Evolutionary conservation across 2,113 vertebrate genomes (phyloP).

Genomic region (Silurus asotus): DNA sequence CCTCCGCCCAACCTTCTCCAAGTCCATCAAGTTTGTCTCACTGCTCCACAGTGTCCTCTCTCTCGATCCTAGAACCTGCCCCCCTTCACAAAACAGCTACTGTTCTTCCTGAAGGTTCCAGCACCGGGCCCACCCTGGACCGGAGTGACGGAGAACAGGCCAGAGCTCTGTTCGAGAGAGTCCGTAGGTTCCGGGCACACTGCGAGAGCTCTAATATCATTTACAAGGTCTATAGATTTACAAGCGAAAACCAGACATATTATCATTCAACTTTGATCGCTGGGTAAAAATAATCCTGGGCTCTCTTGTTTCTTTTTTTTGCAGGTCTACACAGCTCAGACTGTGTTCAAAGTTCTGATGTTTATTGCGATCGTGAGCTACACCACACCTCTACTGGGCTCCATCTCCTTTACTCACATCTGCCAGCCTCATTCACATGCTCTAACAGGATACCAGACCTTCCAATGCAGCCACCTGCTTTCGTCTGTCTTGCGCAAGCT

Average conservation of each 20-base stretch:
- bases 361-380: conserved; percentile 72
- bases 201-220: conserved; percentile 76
- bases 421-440: conserved; percentile 66
- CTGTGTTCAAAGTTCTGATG: conserved; percentile 72
- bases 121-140: conserved; percentile 65
- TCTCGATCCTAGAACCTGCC: conserved; percentile 2
- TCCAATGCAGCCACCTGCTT: conserved; percentile 76
- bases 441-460: conserved; percentile 71
- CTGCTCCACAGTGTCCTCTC: conserved; percentile 51
- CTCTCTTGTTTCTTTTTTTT: neutral
- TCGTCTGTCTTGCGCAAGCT: conserved; percentile 77
- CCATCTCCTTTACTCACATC: conserved; percentile 72
- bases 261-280: neutral
- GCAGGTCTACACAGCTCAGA: conserved; percentile 78
- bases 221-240: conserved; percentile 75
- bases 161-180: conserved; percentile 79
- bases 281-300: neutral
- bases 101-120: conserved; percentile 46
- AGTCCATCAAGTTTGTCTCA: conserved; percentile 60
- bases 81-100: conserved; percentile 32
- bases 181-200: conserved; percentile 74
- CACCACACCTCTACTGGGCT: conserved; percentile 70
- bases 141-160: conserved; percentile 78
- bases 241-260: neutral
- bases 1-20: conserved; percentile 60